These are phyloP conservation scores for Orthochromis malagaraziensis DNA, from an alignment of 2,113 vertebrate genomes.

Conservation along the genomic window DNA sequence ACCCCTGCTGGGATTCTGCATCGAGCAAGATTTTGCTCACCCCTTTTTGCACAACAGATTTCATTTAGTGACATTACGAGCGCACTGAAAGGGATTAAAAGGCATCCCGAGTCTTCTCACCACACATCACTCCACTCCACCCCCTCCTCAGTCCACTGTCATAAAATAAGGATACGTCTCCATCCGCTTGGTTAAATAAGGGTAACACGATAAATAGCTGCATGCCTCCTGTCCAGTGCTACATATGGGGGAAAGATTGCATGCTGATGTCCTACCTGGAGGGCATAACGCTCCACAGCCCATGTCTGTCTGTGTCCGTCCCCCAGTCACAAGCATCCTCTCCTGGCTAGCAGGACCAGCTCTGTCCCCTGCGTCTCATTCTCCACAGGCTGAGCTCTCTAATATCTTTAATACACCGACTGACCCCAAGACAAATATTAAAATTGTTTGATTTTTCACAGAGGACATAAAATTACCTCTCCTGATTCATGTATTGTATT, in stretches of 20 bases:
- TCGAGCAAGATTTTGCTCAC: neutral
- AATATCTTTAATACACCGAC: neutral
- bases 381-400: neutral
- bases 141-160: neutral
- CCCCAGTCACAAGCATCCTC: slow-evolving; percentile 39
- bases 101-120: neutral
- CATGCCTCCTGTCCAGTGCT: neutral
- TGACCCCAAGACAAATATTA: neutral
- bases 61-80: neutral
- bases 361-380: neutral
- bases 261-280: slow-evolving; percentile 47
- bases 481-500: neutral
- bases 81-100: neutral
- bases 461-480: neutral
- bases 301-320: slow-evolving; percentile 40
- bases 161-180: neutral
- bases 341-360: slow-evolving; percentile 19
- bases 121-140: neutral
- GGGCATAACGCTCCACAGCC: slow-evolving; percentile 61
- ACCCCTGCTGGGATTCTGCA: neutral
- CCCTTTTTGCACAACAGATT: neutral
- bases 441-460: neutral
- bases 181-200: neutral
- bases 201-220: neutral
- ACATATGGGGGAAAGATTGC: neutral